Conservation (phyloP, 2,888 invertebrate species). For the Clitarchus hookeri region DNA sequence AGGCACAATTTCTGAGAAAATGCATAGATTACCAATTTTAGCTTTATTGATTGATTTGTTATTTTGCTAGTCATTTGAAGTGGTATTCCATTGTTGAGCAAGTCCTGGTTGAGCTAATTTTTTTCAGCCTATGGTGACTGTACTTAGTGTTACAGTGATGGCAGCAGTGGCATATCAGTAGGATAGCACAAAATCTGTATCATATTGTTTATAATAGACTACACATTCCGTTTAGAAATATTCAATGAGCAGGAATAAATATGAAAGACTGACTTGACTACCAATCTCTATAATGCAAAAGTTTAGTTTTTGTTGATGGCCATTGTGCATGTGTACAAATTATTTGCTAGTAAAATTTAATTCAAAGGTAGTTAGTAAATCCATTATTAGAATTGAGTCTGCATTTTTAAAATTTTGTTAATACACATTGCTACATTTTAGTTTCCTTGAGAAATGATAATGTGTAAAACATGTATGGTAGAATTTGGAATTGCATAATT, state of each 20-base stretch:
- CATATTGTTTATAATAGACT: background rate
- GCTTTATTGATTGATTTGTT: background rate
- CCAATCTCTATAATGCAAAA: background rate
- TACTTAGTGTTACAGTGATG: background rate
- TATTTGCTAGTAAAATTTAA: background rate
- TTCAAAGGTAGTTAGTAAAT: background rate
- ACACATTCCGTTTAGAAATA: background rate
- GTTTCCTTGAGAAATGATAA: no score
- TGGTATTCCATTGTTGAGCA: background rate
- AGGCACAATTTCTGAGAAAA: background rate
- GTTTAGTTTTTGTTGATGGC: background rate
- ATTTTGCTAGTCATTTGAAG: conserved; percentile 7
- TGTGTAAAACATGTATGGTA: no score
- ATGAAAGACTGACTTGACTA: background rate
- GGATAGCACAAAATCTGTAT: background rate
- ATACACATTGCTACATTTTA: no score
- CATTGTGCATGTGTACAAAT: background rate
- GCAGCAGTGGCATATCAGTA: background rate
- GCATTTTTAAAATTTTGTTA: background rate
- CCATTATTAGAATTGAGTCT: background rate
- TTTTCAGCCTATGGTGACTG: background rate
- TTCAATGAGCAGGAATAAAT: background rate
- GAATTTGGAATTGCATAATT: no score
- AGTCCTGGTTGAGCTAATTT: background rate
- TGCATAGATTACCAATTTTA: background rate